Evolutionary conservation across 2,113 vertebrate species (phyloP).

Genomic region (Xiphorhynchus elegans): DNA sequence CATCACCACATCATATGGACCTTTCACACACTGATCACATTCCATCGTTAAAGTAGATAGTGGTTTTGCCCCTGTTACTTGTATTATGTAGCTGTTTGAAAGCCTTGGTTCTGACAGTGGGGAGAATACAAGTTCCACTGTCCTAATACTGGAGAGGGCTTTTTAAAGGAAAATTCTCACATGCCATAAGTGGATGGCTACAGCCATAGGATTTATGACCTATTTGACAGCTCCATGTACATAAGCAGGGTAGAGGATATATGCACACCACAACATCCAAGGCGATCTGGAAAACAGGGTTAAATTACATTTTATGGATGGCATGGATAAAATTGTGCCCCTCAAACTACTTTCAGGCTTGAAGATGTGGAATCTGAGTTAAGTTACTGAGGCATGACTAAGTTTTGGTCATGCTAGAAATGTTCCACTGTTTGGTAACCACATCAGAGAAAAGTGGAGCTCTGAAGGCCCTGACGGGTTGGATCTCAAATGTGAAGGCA

Average conservation of each 20-base stretch:
- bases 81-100: neutral
- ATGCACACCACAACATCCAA: neutral
- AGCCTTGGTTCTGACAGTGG: neutral
- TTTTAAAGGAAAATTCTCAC: slow-evolving; percentile 3
- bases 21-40: slow-evolving; percentile 48
- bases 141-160: neutral
- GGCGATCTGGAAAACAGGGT: neutral
- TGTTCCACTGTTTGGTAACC: slow-evolving; percentile 60
- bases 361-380: slow-evolving; percentile 45
- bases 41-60: slow-evolving; percentile 56
- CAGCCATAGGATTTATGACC: neutral
- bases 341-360: slow-evolving; percentile 29
- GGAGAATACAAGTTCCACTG: neutral
- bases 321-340: neutral
- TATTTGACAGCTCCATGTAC: neutral
- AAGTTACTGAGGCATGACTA: slow-evolving; percentile 58
- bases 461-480: neutral
- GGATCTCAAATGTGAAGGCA: slow-evolving; percentile 31
- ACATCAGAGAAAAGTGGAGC: slow-evolving; percentile 36
- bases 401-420: slow-evolving; percentile 52
- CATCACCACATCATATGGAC: neutral
- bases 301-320: neutral
- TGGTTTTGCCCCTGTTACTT: neutral
- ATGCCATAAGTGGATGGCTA: neutral
- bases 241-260: neutral